Percentiles rank a stretch among this genome's conserved stretches.
Evolutionary conservation across 2,113 vertebrate species (phyloP).

Genomic region (Larimichthys polyactis): DNA sequence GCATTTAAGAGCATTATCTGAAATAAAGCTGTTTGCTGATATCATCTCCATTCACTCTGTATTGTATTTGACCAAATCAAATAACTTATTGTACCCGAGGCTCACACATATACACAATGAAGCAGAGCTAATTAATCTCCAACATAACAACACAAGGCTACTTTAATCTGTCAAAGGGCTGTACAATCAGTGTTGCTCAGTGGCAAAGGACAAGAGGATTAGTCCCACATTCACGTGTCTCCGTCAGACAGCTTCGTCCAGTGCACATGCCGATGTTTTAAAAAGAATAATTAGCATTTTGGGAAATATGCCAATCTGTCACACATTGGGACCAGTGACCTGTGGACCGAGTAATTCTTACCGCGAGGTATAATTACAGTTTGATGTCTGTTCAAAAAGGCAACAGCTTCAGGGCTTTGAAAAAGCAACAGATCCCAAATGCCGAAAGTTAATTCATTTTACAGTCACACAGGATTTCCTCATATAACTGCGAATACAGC

Average conservation of each 20-base stretch:
- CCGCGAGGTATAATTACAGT: not conserved
- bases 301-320: not conserved
- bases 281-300: not conserved
- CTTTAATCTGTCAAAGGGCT: constrained; percentile 37
- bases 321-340: not conserved
- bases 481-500: constrained; percentile 3
- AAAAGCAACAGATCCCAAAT: constrained; percentile 10
- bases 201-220: constrained; percentile 16
- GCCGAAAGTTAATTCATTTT: not conserved
- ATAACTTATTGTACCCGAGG: not conserved
- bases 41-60: constrained; percentile 21
- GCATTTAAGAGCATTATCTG: constrained; percentile 26
- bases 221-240: not conserved
- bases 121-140: constrained; percentile 6
- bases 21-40: constrained; percentile 48
- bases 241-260: not conserved
- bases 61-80: not conserved
- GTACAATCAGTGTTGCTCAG: not conserved
- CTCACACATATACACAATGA: not conserved
- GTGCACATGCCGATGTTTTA: not conserved
- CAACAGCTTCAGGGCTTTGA: constrained; percentile 1
- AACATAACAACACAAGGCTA: not conserved
- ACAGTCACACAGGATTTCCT: constrained; percentile 19
- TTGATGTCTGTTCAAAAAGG: constrained; percentile 17
- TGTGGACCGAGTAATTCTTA: not conserved